Evolutionary conservation across 2,888 invertebrate genomes (phyloP).

Genomic region (Philhelius pedissequus): DNA sequence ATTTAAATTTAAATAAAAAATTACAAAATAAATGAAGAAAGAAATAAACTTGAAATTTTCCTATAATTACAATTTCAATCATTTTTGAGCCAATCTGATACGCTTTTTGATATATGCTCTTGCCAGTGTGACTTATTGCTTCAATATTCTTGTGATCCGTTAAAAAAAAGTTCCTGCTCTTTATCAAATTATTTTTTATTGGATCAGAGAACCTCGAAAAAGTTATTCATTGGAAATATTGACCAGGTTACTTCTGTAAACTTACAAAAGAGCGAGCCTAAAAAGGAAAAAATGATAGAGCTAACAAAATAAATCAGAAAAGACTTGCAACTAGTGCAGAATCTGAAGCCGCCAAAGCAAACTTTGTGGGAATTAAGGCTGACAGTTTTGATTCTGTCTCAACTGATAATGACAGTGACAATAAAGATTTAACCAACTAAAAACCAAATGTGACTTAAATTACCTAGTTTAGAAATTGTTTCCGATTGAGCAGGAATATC

Average conservation of each 20-base stretch:
- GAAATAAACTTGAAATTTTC: neutral
- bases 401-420: too few relatives aligned
- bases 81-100: neutral
- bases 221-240: neutral
- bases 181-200: neutral
- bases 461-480: neutral
- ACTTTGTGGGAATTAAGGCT: neutral
- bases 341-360: neutral
- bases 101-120: neutral
- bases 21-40: neutral
- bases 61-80: neutral
- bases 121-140: neutral
- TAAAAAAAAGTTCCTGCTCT: neutral
- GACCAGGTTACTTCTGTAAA: neutral
- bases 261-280: neutral
- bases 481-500: neutral
- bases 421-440: too few relatives aligned
- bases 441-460: too few relatives aligned
- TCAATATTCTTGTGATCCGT: neutral
- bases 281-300: too few relatives aligned
- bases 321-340: too few relatives aligned
- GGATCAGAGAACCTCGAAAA: neutral
- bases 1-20: neutral
- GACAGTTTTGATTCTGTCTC: neutral
- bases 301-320: neutral